Conservation (phyloP, 2,888 invertebrate species). For the Beris morrisii region DNA sequence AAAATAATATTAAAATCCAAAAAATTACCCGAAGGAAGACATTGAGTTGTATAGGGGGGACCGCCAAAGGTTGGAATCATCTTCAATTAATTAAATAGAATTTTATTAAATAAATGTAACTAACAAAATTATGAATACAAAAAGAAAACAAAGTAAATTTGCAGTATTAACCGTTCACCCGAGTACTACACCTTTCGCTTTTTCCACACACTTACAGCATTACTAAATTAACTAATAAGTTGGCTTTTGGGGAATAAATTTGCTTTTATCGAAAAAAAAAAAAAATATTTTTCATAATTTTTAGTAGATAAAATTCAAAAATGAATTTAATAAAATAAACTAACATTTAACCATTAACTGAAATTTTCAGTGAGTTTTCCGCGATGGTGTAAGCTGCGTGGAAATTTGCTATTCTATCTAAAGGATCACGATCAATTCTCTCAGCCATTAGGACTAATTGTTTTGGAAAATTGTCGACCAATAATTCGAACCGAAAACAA, state of each 20-base stretch:
- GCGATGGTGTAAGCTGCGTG: constrained; percentile 88
- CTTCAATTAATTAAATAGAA: constrained; percentile 21
- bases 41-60: constrained; percentile 43
- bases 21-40: constrained; percentile 39
- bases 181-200: neutral
- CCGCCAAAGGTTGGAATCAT: constrained; percentile 41
- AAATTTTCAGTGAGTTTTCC: constrained; percentile 68
- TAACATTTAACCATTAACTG: too few species aligned
- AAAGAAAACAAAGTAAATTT: neutral
- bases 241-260: constrained; percentile 2
- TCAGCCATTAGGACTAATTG: constrained; percentile 83
- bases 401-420: constrained; percentile 91
- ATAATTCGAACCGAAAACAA: constrained; percentile 63
- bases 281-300: too few species aligned
- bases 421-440: constrained; percentile 87
- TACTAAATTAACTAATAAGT: neutral
- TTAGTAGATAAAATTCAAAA: too few species aligned
- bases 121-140: neutral
- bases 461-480: constrained; percentile 85
- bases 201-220: constrained; percentile 1
- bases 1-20: constrained; percentile 26
- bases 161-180: neutral
- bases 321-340: too few species aligned
- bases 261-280: too few species aligned
- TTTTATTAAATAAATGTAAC: neutral